These are phyloP conservation scores for Kryptolebias marmoratus DNA, from an alignment of 2,113 vertebrate species.

Conservation along the genomic window DNA sequence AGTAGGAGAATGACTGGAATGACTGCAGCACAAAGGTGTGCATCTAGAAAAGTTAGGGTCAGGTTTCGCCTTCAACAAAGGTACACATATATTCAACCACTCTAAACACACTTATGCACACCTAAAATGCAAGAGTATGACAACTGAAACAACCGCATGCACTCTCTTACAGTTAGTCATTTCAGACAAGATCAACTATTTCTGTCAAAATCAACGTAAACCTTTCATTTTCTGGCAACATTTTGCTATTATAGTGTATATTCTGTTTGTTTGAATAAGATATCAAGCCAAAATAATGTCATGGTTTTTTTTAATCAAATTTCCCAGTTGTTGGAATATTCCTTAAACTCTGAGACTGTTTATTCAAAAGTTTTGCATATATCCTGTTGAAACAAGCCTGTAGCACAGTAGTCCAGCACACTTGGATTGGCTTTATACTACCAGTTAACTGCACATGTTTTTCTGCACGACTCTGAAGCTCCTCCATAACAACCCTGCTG, in stretches of 20 bases:
- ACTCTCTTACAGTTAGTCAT: no score
- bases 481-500: conserved; percentile 60
- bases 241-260: no score
- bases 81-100: not conserved
- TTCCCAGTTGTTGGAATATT: conserved; percentile 3
- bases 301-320: not conserved
- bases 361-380: not conserved
- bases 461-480: conserved; percentile 29
- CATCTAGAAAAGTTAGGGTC: conserved; percentile 24
- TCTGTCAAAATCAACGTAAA: no score
- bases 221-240: no score
- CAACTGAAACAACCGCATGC: no score
- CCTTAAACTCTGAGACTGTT: not conserved
- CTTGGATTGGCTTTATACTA: conserved; percentile 18
- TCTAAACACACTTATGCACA: no score
- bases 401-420: conserved; percentile 3
- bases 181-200: no score
- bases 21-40: conserved; percentile 29
- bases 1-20: conserved; percentile 25
- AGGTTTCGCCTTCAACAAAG: not conserved
- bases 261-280: no score
- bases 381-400: not conserved
- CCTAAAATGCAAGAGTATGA: no score
- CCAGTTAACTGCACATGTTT: conserved; percentile 40
- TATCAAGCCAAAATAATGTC: no score